Evolutionary conservation across 2,888 invertebrate species (phyloP).

Genomic region (Eutolmus rufibarbis): DNA sequence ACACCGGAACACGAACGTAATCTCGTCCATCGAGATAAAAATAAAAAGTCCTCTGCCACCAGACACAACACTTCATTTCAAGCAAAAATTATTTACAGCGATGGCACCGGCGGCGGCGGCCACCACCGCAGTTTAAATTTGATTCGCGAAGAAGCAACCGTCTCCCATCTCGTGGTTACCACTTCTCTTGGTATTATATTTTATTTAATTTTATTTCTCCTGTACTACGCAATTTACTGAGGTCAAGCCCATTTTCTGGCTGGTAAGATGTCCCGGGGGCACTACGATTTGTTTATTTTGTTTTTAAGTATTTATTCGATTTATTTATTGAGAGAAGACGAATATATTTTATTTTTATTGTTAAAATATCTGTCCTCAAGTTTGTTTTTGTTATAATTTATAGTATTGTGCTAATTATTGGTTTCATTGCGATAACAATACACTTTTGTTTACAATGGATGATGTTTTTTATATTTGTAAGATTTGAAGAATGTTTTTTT

Average conservation of each 20-base stretch:
- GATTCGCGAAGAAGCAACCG: background rate
- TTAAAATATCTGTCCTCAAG: background rate
- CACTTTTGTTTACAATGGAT: conserved; percentile 3
- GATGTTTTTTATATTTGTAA: conserved; percentile 7
- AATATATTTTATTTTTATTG: conserved; percentile 24
- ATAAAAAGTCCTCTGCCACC: background rate
- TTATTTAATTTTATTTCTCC: conserved; percentile 50
- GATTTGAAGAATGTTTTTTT: conserved; percentile 19
- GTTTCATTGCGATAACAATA: background rate
- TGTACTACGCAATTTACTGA: conserved; percentile 43
- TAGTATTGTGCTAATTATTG: conserved; percentile 21
- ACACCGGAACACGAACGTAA: background rate
- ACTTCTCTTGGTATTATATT: conserved; percentile 50
- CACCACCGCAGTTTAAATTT: background rate
- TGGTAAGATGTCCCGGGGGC: background rate
- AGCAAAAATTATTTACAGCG: background rate
- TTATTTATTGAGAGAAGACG: conserved; percentile 2
- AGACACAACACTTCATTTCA: background rate
- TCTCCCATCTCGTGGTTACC: conserved; percentile 45
- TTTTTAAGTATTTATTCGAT: conserved; percentile 33
- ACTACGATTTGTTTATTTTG: background rate
- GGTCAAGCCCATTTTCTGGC: background rate
- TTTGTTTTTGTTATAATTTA: conserved; percentile 34
- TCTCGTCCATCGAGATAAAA: background rate
- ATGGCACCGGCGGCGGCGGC: background rate